These are phyloP conservation scores for Semicossyphus pulcher DNA, from an alignment of 2,113 vertebrate species.

Conservation along the genomic window DNA sequence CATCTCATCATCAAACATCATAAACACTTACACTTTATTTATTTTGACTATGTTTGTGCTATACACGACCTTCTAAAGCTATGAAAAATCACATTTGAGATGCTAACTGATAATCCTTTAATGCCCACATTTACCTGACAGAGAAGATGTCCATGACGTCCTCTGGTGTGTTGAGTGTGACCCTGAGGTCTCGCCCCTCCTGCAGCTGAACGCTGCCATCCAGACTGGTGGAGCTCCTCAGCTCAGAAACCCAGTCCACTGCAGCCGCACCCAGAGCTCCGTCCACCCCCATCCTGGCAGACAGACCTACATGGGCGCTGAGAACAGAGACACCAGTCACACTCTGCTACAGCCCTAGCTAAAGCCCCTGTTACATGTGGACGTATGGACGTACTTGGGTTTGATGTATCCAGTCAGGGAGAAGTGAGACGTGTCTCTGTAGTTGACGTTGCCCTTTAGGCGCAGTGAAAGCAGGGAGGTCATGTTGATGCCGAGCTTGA, in stretches of 20 bases:
- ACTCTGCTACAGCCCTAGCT: background rate
- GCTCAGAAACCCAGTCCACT: conserved; percentile 84
- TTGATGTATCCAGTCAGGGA: conserved; percentile 88
- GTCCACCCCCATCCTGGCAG: conserved; percentile 84
- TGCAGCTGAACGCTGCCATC: conserved; percentile 87
- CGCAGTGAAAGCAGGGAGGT: conserved; percentile 83
- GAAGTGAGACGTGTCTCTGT: conserved; percentile 85
- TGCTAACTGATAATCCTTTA: background rate
- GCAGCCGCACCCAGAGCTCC: conserved; percentile 84
- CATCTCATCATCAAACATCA: no score
- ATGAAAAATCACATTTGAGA: no score
- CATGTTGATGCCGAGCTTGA: conserved; percentile 85
- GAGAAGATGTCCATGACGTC: conserved; percentile 87
- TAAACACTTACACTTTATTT: no score
- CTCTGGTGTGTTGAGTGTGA: conserved; percentile 88
- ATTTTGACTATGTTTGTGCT: no score
- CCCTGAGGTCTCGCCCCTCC: conserved; percentile 86
- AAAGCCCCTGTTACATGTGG: background rate
- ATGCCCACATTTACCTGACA: conserved; percentile 76
- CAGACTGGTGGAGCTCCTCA: conserved; percentile 83
- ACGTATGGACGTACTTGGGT: conserved; percentile 78
- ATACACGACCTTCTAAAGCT: background rate
- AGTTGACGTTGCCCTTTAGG: conserved; percentile 83
- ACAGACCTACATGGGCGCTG: conserved; percentile 85
- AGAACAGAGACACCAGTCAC: conserved; percentile 27